Evolutionary conservation across 2,797 vertebrate genomes (phyloP).

Genomic region (Micropoecilia bifurca): DNA sequence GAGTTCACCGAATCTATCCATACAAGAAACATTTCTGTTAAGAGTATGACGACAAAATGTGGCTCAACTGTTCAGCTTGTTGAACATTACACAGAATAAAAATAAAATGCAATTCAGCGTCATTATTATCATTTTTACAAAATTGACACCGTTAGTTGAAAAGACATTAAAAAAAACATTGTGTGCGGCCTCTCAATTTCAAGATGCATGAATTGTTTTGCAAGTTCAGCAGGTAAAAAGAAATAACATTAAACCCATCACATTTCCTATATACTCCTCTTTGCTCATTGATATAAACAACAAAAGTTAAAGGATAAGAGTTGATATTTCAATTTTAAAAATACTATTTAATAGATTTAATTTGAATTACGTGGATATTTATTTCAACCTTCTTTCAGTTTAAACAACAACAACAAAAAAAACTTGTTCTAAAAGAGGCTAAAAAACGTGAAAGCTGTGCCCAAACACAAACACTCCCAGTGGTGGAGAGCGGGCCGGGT

Average conservation of each 20-base stretch:
- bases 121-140: no score
- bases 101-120: no score
- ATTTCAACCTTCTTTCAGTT: not conserved
- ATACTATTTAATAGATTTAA: not conserved
- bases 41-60: no score
- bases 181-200: not conserved
- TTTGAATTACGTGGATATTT: not conserved
- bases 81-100: no score
- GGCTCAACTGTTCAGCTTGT: no score
- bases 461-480: constrained; percentile 67
- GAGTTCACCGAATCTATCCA: no score
- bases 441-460: constrained; percentile 37
- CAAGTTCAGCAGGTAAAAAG: not conserved
- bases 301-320: not conserved
- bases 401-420: not conserved
- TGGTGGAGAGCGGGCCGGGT: constrained; percentile 48
- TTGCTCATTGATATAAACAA: not conserved
- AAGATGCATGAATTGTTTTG: not conserved
- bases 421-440: constrained; percentile 29
- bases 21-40: no score
- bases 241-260: not conserved
- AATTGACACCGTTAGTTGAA: no score
- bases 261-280: not conserved
- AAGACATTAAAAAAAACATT: no score
- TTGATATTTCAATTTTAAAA: not conserved